Base-by-base conservation (phyloP, 2,888 invertebrate genomes). In the Plemyria rubiginata region DNA sequence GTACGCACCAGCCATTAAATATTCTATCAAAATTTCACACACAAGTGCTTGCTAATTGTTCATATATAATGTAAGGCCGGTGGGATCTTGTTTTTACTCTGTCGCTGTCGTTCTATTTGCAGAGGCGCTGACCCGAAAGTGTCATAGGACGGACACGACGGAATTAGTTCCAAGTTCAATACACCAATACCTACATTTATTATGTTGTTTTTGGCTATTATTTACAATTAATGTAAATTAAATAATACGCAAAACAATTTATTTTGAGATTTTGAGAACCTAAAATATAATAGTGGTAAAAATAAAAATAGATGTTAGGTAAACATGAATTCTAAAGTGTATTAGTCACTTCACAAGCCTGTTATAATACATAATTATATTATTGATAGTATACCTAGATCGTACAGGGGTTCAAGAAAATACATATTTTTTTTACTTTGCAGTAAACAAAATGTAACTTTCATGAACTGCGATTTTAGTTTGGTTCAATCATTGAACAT, bases 41-140 rank as follows among this genome's bases (percentile, higher is more conserved):
- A 9, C 48, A 52, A 52, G 9, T 49, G 48, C 46, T 12, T 54
- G 48, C 48, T 58, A 62, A 62, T 62, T 54, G 38, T 15, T 54
- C 36, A 41, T 22, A 12, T 54, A 50, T 4, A 36, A 43, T 36
- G 38, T 6, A 12, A 41, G 52, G 8, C 15, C n/a, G 11, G 6
- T n/a, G 59, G 36, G 53, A 46, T 29, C 49, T 28, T 52, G 56
- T 62, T 62, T 56, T 54, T 50, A 15, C 29, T 29, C 8, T 38
- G 3, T 36, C 54, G n/a, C 12, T 36, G 2, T 11, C 54, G 43
- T 38, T 62, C 50, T 64, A 64, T 63, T 66, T 63, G 3, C 48
- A 62, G 50, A 32, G 58, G 59, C 59, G 61, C 52, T 67, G 77
- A 69, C 72, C 76, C 62, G 67, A 67, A 73, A 75, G 54, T 73